phyloP scores from a whole-genome alignment of 2,113 vertebrate genomes.

The Arvicanthis niloticus region DNA sequence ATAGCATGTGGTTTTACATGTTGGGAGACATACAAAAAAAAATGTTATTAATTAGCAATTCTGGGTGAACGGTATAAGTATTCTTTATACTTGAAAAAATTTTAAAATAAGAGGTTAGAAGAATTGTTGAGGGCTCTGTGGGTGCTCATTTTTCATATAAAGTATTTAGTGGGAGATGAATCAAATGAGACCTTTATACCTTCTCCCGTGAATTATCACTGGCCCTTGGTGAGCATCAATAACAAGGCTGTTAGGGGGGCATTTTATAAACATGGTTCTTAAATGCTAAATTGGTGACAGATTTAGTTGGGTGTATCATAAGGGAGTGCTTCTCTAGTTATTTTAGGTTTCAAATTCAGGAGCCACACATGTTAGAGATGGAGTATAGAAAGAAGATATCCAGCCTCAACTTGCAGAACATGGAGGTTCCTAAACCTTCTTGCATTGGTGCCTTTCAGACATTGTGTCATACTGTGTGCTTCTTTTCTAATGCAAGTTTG shows the following conservation, averaged over 20 bases:
- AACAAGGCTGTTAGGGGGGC: neutral
- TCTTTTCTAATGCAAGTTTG: neutral
- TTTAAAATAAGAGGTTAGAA: slow-evolving; percentile 39
- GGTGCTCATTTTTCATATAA: neutral
- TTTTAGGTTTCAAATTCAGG: slow-evolving; percentile 2
- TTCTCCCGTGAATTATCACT: slow-evolving; percentile 33
- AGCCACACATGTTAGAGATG: neutral
- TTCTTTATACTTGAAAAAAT: slow-evolving; percentile 20
- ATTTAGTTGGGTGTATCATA: neutral
- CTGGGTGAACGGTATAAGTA: neutral
- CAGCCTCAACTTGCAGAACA: neutral
- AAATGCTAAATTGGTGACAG: slow-evolving; percentile 41
- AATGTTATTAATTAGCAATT: slow-evolving; percentile 5
- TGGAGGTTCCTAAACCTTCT: neutral
- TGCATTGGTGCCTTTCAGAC: neutral
- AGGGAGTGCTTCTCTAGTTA: neutral
- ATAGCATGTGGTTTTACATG: neutral
- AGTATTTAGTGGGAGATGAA: neutral
- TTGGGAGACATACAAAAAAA: neutral
- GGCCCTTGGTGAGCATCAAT: slow-evolving; percentile 1
- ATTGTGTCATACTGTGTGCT: neutral
- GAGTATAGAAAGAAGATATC: neutral
- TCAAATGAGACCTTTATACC: neutral
- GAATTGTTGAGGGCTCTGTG: neutral
- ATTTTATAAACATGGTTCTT: slow-evolving; percentile 11